Evolutionary conservation across 30 jellyfish, hydroid and myxozoan species (phyloP), one percentile per base, ranked within the genome.

Genomic region (Hydra vulgaris): DNA sequence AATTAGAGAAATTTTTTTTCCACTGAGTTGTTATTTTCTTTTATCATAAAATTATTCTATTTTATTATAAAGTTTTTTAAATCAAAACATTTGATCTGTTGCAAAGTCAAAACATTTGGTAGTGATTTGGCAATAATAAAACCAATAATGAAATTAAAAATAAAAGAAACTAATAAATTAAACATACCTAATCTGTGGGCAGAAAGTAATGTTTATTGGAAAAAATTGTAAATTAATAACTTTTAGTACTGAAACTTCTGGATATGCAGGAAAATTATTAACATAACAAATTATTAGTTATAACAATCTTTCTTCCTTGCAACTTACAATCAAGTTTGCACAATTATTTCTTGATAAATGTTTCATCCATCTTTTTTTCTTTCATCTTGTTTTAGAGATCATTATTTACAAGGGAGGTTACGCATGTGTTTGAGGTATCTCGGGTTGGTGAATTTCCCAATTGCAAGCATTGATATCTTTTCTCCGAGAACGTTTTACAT

Each of bases 201-300:
- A 27, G 77, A 86, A 79, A 12, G 95, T 79, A 22, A 89, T 79
- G 53, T 80, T 85, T 61, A 86, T 85, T 7, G 90, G 95, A 21
- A 85, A 83, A 72, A 71, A 71, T 40, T 76, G 18, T 79, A 79
- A 71, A 23, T 74, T 53, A 19, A 71, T 85, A 21, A 72, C 83
- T 74, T 85, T 80, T 75, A 80, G 95, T 55, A 22, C 54, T 80
- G 72, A 78, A 24, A 85, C 74, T 66, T 71, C 71, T 52, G 87
- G 88, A 70, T 70, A 86, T 17, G 95, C 81, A 0, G 95, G 82
- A 73, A 89, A 79, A 66, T 85, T 85, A 70, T 80, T 86, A 52
- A 79, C 61, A n/a, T n/a, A n/a, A n/a, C n/a, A n/a, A n/a, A n/a
- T n/a, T n/a, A n/a, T n/a, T n/a, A 7, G 80, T 66, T 69, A 70